phyloP scores from a whole-genome alignment of 2,888 invertebrate species.

The Heliconius aoede region DNA sequence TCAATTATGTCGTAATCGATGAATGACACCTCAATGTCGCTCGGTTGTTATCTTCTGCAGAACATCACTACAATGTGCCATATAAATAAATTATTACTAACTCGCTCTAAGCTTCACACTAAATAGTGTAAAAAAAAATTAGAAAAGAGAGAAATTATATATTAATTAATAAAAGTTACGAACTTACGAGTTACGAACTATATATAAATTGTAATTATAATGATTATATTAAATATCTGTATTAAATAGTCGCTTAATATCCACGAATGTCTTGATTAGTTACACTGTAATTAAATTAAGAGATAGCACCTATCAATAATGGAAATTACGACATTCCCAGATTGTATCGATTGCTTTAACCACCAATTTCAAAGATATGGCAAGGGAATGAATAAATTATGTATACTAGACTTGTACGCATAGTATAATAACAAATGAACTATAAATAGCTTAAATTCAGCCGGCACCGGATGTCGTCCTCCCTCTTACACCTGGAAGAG shows the following conservation, averaged over 20 bases:
- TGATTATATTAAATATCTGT: no score
- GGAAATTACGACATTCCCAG: background rate
- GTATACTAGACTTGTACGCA: background rate
- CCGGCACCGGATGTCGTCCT: constrained; percentile 24
- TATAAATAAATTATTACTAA: background rate
- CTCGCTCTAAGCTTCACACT: background rate
- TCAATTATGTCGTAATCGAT: constrained; percentile 47
- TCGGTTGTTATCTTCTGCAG: constrained; percentile 36
- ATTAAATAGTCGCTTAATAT: background rate
- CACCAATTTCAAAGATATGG: background rate
- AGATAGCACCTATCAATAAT: background rate
- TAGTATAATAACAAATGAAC: constrained; percentile 6
- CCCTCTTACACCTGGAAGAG: constrained; percentile 33
- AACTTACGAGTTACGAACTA: no score
- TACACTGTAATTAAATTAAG: background rate
- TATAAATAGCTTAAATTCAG: background rate
- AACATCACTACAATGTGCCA: constrained; percentile 12
- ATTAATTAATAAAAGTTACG: no score
- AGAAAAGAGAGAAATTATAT: no score
- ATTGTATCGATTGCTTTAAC: background rate
- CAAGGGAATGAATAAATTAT: background rate
- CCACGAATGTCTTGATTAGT: background rate
- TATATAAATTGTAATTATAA: no score
- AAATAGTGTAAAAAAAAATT: no score
- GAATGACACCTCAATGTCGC: constrained; percentile 50